Conservation (phyloP, 2,797 vertebrate species). For the Tiaroga cobitis region DNA sequence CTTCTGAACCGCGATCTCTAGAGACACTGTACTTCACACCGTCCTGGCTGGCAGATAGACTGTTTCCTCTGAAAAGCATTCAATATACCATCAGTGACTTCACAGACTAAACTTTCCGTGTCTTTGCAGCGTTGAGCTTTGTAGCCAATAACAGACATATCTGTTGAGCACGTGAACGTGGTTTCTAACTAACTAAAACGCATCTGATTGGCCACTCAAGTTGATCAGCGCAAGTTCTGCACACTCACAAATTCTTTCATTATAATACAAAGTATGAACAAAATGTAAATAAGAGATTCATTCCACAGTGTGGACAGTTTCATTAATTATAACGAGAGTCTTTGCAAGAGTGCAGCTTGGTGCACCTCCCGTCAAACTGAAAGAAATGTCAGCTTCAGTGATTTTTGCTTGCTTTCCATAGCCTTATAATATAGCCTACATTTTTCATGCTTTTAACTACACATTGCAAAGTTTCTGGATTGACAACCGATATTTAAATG, state of each 20-base stretch:
- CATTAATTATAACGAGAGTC: neutral
- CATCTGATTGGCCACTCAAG: too few relatives aligned
- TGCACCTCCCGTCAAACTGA: neutral
- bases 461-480: neutral
- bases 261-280: neutral
- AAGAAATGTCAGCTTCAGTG: neutral
- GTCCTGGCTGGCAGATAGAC: constrained; percentile 92
- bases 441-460: neutral
- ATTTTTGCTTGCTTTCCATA: neutral
- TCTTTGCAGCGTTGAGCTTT: neutral
- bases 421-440: neutral
- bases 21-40: constrained; percentile 90
- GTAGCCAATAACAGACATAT: neutral
- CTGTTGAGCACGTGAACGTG: neutral
- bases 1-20: constrained; percentile 87
- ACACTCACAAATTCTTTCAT: neutral
- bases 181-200: too few relatives aligned
- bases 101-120: neutral
- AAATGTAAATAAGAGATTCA: neutral
- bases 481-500: neutral
- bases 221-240: too few relatives aligned
- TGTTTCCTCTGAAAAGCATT: constrained; percentile 86
- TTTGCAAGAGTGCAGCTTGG: neutral
- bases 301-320: neutral
- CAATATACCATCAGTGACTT: neutral